Evolutionary conservation across 2,797 vertebrate genomes (phyloP), one percentile per base, ranked within the genome.

Genomic region (Ctenosaura bakeri): DNA sequence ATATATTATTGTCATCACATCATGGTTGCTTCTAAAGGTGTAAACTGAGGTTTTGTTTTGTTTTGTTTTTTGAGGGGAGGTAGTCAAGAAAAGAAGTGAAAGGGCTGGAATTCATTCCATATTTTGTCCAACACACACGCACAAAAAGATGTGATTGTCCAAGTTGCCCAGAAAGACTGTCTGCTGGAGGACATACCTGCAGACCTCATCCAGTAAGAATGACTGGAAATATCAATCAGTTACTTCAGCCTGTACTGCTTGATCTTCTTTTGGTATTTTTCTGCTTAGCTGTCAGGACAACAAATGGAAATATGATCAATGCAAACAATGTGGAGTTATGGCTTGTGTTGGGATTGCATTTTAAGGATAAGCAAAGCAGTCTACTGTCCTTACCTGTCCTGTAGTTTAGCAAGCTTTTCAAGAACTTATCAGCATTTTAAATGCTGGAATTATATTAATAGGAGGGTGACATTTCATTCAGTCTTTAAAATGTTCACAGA

Each of bases 291-390:
- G 22, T 32, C 38, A 42, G 52, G 20, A 8, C 38, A 62, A 29
- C 14, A 89, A 71, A 2, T 46, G 35, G 22, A 85, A 79, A 50
- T 32, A 3, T 80, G 71, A 20, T 56, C 83, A 42, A 77, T 50
- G 12, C 24, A 76, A n/a, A 38, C 50, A 82, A 38, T 32, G 35
- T 24, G 29, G 7, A 78, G 26, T 35, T 85, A 46, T 69, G 8
- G 2, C 50, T 50, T 26, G 22, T 54, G 16, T 50, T 79, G 71
- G 80, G 9, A 56, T 42, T 64, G 62, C 5, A 66, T 1, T 88
- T 83, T 50, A 90, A 38, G 86, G 87, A 90, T 32, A 12, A 92
- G 82, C 66, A 91, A 81, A 92, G 90, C 90, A 92, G 85, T 90
- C 77, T 62, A 76, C 6, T 74, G 10, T 64, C 22, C 56, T 62